Evolutionary conservation across 2,888 invertebrate species (phyloP), one percentile per base, ranked within the genome.

Genomic region (Pandemis corylana): DNA sequence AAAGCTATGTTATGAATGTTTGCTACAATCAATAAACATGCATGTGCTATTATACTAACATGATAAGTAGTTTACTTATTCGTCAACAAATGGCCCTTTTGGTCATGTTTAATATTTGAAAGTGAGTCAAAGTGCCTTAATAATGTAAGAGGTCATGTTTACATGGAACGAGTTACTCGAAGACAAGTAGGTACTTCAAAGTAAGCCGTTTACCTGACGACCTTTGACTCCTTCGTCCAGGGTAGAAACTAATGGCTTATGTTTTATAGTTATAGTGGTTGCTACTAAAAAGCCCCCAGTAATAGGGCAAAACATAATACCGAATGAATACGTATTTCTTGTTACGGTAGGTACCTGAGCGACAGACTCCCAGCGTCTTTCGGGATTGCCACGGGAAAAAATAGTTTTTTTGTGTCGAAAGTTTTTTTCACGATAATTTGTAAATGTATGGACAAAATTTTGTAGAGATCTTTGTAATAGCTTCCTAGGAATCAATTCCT

Each of bases 141-240:
- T 62, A 62, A 62, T 62, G 36, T 28, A 62, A 15, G n/a, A 42
- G 62, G 42, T 42, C 42, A 62, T 62, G 62, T 62, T 62, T 7
- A n/a, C 62, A 42, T 7, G 7, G 42, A 62, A 42, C 42, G 62
- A 62, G 36, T 62, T 42, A 41, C n/a, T 62, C 41, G 3, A 42
- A n/a, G 62, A 62, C 13, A 62, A 66, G 49, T 49, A 36, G 46
- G 13, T 66, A 49, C 51, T 66, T 66, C 36, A 66, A 51, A 66
- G 36, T 36, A 46, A 66, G 62, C 51, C 65, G 36, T 28, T 28
- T 49, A 51, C 66, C 64, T 64, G 64, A 46, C 46, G 46, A 64
- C 64, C 51, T 66, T 41, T 66, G 51, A 49, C 51, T n/a, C 49
- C 41, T 41, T 36, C 13, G 46, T n/a, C 12, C 44, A n/a, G 36